These are phyloP conservation scores for Lipophrys pholis DNA, from an alignment of 2,113 vertebrate genomes.

Conservation along the genomic window DNA sequence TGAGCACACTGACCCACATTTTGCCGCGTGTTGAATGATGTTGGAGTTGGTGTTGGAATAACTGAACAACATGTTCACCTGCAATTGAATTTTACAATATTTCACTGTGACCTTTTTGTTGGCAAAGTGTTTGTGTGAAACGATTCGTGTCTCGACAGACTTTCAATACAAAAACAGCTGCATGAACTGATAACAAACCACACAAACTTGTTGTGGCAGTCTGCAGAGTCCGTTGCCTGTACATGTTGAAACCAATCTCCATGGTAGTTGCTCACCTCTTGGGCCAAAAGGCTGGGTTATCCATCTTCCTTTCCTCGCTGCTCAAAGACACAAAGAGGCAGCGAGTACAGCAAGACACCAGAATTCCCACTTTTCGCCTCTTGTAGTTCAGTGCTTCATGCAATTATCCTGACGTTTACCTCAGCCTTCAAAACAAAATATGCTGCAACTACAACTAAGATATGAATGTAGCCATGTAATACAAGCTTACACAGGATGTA, in stretches of 20 bases:
- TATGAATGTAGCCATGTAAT: conserved; percentile 8
- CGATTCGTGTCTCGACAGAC: conserved; percentile 2
- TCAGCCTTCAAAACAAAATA: not conserved
- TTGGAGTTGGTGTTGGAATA: too few relatives aligned
- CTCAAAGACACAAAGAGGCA: not conserved
- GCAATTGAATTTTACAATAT: too few relatives aligned
- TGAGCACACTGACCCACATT: too few relatives aligned
- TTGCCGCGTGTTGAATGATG: too few relatives aligned
- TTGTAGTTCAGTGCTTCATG: not conserved
- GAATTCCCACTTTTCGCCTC: not conserved
- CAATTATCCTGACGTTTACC: not conserved
- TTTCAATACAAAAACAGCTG: not conserved
- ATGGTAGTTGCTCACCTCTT: conserved; percentile 22
- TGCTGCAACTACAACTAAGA: not conserved
- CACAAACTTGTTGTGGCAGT: conserved; percentile 17
- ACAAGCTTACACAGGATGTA: not conserved
- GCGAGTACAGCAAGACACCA: not conserved
- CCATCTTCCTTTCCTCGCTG: conserved; percentile 31
- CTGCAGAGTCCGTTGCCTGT: conserved; percentile 1
- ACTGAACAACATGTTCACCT: too few relatives aligned
- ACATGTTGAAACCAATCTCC: conserved; percentile 1
- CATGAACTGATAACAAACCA: conserved; percentile 10
- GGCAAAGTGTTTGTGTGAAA: not conserved
- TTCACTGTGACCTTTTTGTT: too few relatives aligned
- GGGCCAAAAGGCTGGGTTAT: not conserved